Conservation (phyloP, 2,797 vertebrate genomes). For the Pangasius krempfi region DNA sequence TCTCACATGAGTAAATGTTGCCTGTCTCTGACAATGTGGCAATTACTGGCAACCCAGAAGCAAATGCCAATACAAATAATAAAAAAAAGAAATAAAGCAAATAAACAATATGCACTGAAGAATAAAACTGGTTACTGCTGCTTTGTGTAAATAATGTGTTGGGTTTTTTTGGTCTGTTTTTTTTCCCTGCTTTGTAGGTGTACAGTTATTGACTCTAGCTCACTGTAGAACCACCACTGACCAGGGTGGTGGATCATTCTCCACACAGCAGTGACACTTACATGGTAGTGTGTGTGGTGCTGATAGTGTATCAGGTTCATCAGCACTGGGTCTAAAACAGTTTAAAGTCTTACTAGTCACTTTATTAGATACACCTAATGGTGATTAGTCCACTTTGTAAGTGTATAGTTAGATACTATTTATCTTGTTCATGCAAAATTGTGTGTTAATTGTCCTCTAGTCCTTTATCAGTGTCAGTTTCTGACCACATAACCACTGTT, state of each 20-base stretch:
- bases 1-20: not conserved
- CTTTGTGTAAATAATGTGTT: not conserved
- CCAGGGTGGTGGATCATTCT: conserved; percentile 3
- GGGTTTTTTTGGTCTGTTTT: not conserved
- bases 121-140: not conserved
- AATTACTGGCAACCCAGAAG: not conserved
- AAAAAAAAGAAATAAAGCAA: not conserved
- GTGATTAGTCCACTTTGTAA: not conserved
- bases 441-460: not conserved
- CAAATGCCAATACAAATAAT: not conserved
- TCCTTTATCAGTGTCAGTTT: not conserved
- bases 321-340: not conserved
- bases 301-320: conserved; percentile 21
- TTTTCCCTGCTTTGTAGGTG: not conserved
- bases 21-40: not conserved
- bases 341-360: conserved; percentile 13
- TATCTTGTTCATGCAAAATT: not conserved
- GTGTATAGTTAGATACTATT: not conserved
- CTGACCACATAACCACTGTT: not conserved
- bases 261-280: not conserved
- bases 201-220: not conserved
- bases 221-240: not conserved
- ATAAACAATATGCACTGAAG: not conserved
- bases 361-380: not conserved
- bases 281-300: not conserved